Evolutionary conservation across 2,113 vertebrate genomes (phyloP).

Genomic region (Actinemys pallida): DNA sequence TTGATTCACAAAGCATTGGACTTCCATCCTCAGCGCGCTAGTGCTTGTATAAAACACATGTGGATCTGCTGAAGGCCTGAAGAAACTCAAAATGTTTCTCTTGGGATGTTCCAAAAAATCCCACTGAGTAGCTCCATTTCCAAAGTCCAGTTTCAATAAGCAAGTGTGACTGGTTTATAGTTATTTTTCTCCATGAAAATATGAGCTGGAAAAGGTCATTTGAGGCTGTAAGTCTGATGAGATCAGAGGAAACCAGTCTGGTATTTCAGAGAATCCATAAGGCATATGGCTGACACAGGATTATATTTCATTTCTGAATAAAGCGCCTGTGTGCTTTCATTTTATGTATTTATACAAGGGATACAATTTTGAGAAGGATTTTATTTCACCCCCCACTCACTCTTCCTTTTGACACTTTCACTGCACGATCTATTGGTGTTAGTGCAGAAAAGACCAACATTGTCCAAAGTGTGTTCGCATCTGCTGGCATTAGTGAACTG

Average conservation of each 20-base stretch:
- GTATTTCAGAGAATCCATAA: not conserved
- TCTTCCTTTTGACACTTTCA: not conserved
- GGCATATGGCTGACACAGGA: not conserved
- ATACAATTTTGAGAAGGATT: not conserved
- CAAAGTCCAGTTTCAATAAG: not conserved
- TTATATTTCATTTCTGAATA: not conserved
- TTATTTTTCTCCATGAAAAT: not conserved
- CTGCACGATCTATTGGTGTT: not conserved
- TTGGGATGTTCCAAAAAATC: not conserved
- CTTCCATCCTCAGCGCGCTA: not conserved
- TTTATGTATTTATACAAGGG: not conserved
- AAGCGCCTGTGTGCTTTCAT: accelerated
- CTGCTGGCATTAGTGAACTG: not conserved
- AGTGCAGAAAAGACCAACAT: not conserved
- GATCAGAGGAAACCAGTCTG: not conserved
- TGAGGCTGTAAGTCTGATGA: not conserved
- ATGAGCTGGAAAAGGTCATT: not conserved
- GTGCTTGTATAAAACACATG: not conserved
- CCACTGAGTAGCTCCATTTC: not conserved
- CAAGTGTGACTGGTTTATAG: not conserved
- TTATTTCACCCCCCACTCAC: not conserved
- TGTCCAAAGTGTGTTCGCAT: not conserved
- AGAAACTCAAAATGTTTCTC: not conserved
- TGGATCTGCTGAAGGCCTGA: not conserved
- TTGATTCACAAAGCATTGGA: not conserved